Evolutionary conservation across 2,888 invertebrate genomes (phyloP), one percentile per base, ranked within the genome.

Genomic region (Ischnura elegans): DNA sequence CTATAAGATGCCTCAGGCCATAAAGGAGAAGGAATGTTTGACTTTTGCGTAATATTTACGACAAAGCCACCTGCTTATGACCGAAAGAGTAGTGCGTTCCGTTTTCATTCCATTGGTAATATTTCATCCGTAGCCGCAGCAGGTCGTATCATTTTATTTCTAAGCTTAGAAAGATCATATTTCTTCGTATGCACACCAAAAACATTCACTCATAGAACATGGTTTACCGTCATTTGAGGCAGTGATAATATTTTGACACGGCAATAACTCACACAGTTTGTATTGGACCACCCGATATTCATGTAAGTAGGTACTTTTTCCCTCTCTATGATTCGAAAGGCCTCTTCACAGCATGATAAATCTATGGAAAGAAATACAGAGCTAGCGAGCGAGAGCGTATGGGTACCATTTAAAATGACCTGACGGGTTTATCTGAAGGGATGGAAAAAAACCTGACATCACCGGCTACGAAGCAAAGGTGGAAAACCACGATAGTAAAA

Each of bases 401-500:
- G 36, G 36, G 36, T 76, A 16, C 36, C 36, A n/a, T 61, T 61
- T n/a, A n/a, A 61, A n/a, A 61, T 51, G 76, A 76, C 13, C 0
- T 2, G 76, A 76, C 76, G 36, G 76, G 76, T 76, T 76, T 76
- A 76, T 76, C 76, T 76, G 29, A 8, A 61, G 61, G 25, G 76
- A 2, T 8, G n/a, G 51, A 19, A 19, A 3, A n/a, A 13, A 29
- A 76, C 76, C 36, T 13, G 36, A 76, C 76, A 76, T 0, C 36
- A 36, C 13, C 13, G 36, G 16, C 76, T 76, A 13, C 36, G 76
- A 13, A 16, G 76, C 36, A 76, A 76, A 76, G 76, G 36, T 10
- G 16, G 76, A 76, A 76, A 76, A 76, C 76, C 29, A 36, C 29
- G 76, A 76, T 76, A 76, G 16, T 76, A 76, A 76, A 76, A 76